A percentile compares a stretch with the other conserved stretches of the same genome.
Conservation (phyloP, 2,113 vertebrate species). For the Tachuris rubrigastra region DNA sequence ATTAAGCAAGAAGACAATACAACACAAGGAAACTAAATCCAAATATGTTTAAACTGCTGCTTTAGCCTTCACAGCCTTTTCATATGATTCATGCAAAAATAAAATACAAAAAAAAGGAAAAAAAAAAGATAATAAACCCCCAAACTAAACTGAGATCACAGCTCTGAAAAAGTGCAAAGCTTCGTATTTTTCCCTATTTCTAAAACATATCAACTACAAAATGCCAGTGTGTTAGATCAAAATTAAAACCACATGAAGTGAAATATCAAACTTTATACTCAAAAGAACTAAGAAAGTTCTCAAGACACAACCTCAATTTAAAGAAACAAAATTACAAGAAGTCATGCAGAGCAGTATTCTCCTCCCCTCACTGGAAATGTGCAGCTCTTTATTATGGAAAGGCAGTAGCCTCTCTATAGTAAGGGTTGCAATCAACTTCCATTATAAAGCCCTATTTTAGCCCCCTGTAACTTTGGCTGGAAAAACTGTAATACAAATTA, state of each 20-base stretch:
- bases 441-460: constrained; percentile 56
- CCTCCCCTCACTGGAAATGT: constrained; percentile 10
- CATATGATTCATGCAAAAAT: background rate
- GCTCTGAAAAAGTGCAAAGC: background rate
- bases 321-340: constrained; percentile 46
- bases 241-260: constrained; percentile 48
- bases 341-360: constrained; percentile 43
- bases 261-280: constrained; percentile 36
- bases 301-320: constrained; percentile 25
- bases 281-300: constrained; percentile 32
- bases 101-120: background rate
- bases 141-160: background rate
- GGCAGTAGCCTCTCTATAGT: constrained; percentile 34
- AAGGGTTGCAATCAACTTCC: constrained; percentile 55
- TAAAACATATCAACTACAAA: background rate
- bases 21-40: constrained; percentile 33
- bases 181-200: background rate
- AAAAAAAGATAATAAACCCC: background rate
- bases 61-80: constrained; percentile 11
- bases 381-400: constrained; percentile 52
- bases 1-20: constrained; percentile 38
- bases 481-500: constrained; percentile 55
- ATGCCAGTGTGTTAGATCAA: background rate
- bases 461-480: constrained; percentile 45
- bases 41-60: constrained; percentile 44